These are phyloP conservation scores for Scelioninae gen. 2 DNA, from an alignment of 2,888 invertebrate species.

Conservation along the genomic window DNA sequence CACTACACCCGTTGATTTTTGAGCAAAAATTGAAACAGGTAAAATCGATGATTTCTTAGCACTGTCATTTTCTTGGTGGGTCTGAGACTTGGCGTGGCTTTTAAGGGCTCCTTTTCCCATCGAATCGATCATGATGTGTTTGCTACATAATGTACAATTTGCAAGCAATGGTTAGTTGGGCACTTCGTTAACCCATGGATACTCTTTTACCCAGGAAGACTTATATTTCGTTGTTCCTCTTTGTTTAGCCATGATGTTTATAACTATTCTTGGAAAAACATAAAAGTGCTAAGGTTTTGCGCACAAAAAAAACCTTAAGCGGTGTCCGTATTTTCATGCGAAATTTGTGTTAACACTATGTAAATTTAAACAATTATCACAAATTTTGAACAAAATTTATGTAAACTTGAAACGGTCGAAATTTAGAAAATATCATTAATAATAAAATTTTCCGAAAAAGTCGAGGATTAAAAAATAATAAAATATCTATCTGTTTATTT, in stretches of 20 bases:
- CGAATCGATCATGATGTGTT: conserved; percentile 20
- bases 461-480: too few species aligned
- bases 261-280: too few species aligned
- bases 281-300: too few species aligned
- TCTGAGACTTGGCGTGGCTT: conserved; percentile 37
- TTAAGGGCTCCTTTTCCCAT: conserved; percentile 36
- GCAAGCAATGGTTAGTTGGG: conserved; percentile 12
- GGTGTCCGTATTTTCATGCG: too few species aligned
- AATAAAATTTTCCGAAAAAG: too few species aligned
- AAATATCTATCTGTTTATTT: too few species aligned
- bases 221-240: conserved; percentile 9
- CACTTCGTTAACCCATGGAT: conserved; percentile 18
- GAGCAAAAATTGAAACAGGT: conserved; percentile 7
- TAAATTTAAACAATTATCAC: too few species aligned
- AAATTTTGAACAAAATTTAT: too few species aligned
- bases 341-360: too few species aligned
- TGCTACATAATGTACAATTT: conserved; percentile 19
- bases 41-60: conserved; percentile 18
- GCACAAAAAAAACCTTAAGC: too few species aligned
- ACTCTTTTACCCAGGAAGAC: conserved; percentile 9
- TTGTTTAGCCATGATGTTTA: conserved; percentile 13
- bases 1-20: conserved; percentile 6
- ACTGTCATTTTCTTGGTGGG: conserved; percentile 16
- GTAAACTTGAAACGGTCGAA: too few species aligned
- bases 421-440: too few species aligned